Percentiles rank a stretch among this genome's conserved stretches.
phyloP scores from a whole-genome alignment of 2,888 invertebrate species.

The Syrphus vitripennis region DNA sequence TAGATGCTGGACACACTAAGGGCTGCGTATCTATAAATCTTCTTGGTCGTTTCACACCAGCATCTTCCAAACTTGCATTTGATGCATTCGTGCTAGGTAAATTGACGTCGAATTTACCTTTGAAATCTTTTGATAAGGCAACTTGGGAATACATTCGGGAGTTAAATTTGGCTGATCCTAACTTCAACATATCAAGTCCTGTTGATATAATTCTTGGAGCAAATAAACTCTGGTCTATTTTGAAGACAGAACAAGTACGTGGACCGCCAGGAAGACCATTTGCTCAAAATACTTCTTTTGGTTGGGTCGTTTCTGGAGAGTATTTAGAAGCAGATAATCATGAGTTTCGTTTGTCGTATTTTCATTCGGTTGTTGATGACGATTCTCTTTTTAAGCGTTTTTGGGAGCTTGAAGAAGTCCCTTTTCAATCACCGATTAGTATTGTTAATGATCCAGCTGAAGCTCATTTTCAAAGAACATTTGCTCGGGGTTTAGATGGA shows the following conservation, averaged over 20 bases:
- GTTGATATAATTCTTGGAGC: conserved; percentile 57
- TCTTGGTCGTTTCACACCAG: background rate
- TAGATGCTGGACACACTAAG: background rate
- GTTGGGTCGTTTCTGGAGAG: background rate
- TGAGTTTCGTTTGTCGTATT: background rate
- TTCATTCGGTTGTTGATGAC: no score
- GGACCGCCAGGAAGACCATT: background rate
- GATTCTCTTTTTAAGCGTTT: no score
- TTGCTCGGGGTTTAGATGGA: background rate
- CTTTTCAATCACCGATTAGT: background rate
- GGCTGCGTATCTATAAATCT: background rate
- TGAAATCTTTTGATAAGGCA: background rate
- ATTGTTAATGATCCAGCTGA: conserved; percentile 25
- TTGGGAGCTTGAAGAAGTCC: conserved; percentile 43
- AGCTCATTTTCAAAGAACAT: conserved; percentile 38
- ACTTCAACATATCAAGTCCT: conserved; percentile 38
- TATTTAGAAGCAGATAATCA: background rate
- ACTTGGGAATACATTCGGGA: conserved; percentile 26
- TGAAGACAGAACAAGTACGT: background rate
- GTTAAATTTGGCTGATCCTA: conserved; percentile 47
- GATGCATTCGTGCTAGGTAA: background rate
- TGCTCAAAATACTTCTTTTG: conserved; percentile 8
- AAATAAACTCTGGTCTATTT: conserved; percentile 49
- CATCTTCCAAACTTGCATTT: background rate
- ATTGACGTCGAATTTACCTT: background rate